Evolutionary conservation across 1,140 invertebrate genomes (phyloP), one percentile per base, ranked within the genome.

Genomic region (Brevipalpus yothersi): DNA sequence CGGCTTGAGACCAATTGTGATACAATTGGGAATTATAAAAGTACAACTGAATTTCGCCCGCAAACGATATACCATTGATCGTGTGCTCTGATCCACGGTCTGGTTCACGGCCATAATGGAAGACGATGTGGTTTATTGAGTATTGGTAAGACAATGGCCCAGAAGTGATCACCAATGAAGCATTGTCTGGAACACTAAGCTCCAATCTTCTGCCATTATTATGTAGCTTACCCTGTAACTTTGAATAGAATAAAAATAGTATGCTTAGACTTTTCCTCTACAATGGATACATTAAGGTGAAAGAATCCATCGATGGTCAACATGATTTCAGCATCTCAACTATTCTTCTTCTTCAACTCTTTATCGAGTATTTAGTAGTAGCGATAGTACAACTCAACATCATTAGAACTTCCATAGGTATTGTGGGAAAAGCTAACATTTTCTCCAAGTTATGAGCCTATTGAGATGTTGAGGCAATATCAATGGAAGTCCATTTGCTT

Each of bases 1-100:
- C 83, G 21, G 91, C 91, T 73, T 93, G 86, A 40, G 86, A 83
- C 80, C 93, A 89, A 71, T 94, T 94, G 68, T 84, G 83, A 74
- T 94, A 95, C n/a, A 96, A 75, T 70, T 95, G 87, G 61, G 86
- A 84, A 70, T 95, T 95, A 75, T 86, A 96, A 4, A 89, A 91
- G 66, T 91, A 88, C 43, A 95, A 75, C 73, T 95, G 90, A 65
- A 94, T 83, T 79, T 95, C 91, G 49, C 84, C 89, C 23, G 91
- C 88, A 74, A 94, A 96, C 39, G 86, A 80, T 65, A 90, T 83
- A 58, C 88, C 84, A 64, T 90, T 83, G 60, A 96, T 86, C 59
- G 80, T 82, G 72, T 96, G 91, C 70, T 95, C 91, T 0, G 88
- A 93, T 7, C 91, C 91, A 62, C 81, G 77, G 65, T 80, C 80